phyloP scores from a whole-genome alignment of 92 coral and sea anemone species.

The Parazoanthus swiftii region DNA sequence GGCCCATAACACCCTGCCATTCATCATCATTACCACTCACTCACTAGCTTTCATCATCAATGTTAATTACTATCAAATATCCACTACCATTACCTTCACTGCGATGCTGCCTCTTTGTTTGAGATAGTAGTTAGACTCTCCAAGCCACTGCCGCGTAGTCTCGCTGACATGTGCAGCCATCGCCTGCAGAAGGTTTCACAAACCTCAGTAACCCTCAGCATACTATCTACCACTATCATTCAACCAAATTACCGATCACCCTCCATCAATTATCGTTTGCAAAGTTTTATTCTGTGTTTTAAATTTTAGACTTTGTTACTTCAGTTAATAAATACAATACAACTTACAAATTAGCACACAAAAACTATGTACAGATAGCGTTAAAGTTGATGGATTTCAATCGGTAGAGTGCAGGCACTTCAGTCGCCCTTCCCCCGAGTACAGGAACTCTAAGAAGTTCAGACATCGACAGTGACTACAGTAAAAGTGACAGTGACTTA shows the following conservation, averaged over 20 bases:
- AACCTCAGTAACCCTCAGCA: neutral
- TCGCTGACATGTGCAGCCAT: constrained; percentile 80
- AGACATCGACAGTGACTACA: neutral
- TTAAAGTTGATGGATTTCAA: too few species aligned
- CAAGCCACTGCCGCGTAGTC: constrained; percentile 54
- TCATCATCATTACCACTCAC: neutral
- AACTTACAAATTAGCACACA: too few species aligned
- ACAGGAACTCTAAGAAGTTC: too few species aligned
- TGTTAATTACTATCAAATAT: neutral
- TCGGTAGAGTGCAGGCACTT: too few species aligned
- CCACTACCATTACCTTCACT: constrained; percentile 57
- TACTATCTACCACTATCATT: neutral
- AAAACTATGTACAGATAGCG: too few species aligned
- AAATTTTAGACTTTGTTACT: too few species aligned
- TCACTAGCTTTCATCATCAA: neutral
- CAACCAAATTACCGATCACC: neutral
- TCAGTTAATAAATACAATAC: too few species aligned
- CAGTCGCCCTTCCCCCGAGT: too few species aligned
- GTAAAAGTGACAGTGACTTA: neutral
- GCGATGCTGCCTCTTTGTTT: constrained; percentile 86
- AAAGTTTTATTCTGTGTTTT: too few species aligned
- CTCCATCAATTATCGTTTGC: neutral
- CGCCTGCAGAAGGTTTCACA: constrained; percentile 45
- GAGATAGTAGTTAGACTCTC: constrained; percentile 59
- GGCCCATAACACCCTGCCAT: neutral